Conservation (phyloP, 2,888 invertebrate species). For the Byasa hedistus region DNA sequence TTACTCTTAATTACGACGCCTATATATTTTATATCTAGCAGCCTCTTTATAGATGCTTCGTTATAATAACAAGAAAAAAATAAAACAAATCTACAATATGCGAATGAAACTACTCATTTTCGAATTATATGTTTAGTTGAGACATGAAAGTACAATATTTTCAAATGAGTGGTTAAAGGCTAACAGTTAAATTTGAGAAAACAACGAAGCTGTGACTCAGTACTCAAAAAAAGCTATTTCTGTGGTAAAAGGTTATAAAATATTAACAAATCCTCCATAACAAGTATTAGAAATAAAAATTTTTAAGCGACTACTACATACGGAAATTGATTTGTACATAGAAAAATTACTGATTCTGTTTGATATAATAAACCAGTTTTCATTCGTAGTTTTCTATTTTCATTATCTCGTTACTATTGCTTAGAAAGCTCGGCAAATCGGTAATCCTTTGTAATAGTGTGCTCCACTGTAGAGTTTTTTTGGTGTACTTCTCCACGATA, state of each 20-base stretch:
- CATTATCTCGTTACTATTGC: not conserved
- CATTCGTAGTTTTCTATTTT: constrained; percentile 8
- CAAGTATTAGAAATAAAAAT: not conserved
- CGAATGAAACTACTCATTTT: not conserved
- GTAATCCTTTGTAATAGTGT: constrained; percentile 83
- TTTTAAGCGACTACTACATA: not conserved
- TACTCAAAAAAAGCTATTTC: not conserved
- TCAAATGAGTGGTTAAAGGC: not conserved
- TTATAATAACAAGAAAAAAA: not conserved
- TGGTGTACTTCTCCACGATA: constrained; percentile 86
- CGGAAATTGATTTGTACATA: constrained; percentile 10
- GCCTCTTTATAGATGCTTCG: constrained; percentile 2
- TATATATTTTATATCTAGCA: constrained; percentile 4
- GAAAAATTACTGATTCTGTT: not conserved
- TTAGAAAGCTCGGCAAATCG: constrained; percentile 83
- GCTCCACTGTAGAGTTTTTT: constrained; percentile 88
- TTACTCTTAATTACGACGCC: not conserved
- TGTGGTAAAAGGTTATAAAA: not conserved
- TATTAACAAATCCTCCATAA: not conserved
- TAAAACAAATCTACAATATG: not conserved
- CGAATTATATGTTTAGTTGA: not conserved
- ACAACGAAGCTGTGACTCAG: not conserved
- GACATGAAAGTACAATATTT: not conserved
- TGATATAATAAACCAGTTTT: constrained; percentile 2
- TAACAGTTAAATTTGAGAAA: not conserved